Evolutionary conservation across 2,113 vertebrate genomes (phyloP), one percentile per base, ranked within the genome.

Genomic region (Cisticola juncidis): DNA sequence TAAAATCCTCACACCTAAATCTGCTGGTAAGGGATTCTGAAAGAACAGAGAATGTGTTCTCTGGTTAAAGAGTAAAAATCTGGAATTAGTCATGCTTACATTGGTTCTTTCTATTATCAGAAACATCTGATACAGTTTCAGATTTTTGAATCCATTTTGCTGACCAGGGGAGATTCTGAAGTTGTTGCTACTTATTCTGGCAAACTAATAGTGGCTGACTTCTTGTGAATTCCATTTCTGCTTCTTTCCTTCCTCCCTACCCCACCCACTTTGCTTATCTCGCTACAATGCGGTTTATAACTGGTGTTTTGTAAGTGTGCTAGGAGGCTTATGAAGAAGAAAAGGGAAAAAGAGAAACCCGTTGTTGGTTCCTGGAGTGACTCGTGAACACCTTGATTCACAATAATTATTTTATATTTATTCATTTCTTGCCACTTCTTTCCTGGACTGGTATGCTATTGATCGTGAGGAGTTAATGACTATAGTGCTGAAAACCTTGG

Each of bases 381-480:
- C 24, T 86, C 0, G 0, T 23, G 28, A 86, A 12, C 22, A 47
- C 15, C 44, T 81, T 45, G 48, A 68, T 78, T 84, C 4, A 14
- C 69, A 79, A 21, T n/a, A 64, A 53, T 81, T 64, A 29, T 45
- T 76, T 50, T 22, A 14, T 40, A 56, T 47, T 84, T 84, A 21
- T 50, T 83, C 1, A 31, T 50, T 88, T 86, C 70, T 85, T 82
- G 47, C 38, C 25, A 6, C 36, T 80, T 33, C 25, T 94, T 68
- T 81, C 28, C 3, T 72, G 65, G 31, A 60, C 36, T 79, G 24
- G 9, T 42, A 14, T 36, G 8, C 28, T 78, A 35, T 88, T 70
- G 26, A 36, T 85, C 0, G 0, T 57, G 28, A 21, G 56, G 24
- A 85, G n/a, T 60, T 24, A 48, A 1, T 78, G 36, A 60, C 19